Evolutionary conservation across 2,888 invertebrate genomes (phyloP).

Genomic region (Chelonus formosanus): DNA sequence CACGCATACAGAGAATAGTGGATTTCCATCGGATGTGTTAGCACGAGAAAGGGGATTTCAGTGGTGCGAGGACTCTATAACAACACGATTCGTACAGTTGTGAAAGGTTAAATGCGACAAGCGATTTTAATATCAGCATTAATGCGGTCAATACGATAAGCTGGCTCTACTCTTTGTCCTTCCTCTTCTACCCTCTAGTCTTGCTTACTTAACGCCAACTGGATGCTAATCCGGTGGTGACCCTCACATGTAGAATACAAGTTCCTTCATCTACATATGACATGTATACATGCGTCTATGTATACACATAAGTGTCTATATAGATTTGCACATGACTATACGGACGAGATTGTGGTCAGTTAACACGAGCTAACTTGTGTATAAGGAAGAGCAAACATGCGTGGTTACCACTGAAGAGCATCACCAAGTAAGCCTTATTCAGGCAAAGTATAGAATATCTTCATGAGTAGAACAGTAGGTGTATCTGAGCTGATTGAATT

Average conservation of each 20-base stretch:
- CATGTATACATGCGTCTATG: slow-evolving; percentile 9
- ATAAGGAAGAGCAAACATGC: slow-evolving; percentile 9
- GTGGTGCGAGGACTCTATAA: slow-evolving; percentile 2
- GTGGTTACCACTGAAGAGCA: slow-evolving; percentile 38
- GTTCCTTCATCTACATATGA: slow-evolving; percentile 13
- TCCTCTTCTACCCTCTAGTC: slow-evolving; percentile 24
- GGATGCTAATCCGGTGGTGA: slow-evolving; percentile 48
- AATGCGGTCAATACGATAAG: slow-evolving; percentile 51
- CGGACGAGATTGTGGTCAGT: slow-evolving; percentile 12
- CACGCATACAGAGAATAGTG: too few species aligned
- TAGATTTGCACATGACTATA: slow-evolving; percentile 5
- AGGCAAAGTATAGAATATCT: slow-evolving; percentile 4
- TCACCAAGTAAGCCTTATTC: slow-evolving; percentile 39
- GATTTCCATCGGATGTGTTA: too few species aligned
- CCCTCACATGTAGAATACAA: slow-evolving; percentile 23
- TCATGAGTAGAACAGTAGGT: not conserved
- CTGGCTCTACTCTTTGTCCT: slow-evolving; percentile 39
- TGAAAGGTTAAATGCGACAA: slow-evolving; percentile 34
- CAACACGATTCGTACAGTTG: slow-evolving; percentile 4
- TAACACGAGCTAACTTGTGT: slow-evolving; percentile 18
- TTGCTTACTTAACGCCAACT: slow-evolving; percentile 55
- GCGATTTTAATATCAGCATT: slow-evolving; percentile 48
- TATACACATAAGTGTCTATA: slow-evolving; percentile 11
- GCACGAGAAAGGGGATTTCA: not conserved
- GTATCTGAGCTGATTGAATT: too few species aligned